A percentile compares a stretch with the other conserved stretches of the same genome.
phyloP scores from a whole-genome alignment of 2,797 vertebrate species.

The Acanthornis magna region DNA sequence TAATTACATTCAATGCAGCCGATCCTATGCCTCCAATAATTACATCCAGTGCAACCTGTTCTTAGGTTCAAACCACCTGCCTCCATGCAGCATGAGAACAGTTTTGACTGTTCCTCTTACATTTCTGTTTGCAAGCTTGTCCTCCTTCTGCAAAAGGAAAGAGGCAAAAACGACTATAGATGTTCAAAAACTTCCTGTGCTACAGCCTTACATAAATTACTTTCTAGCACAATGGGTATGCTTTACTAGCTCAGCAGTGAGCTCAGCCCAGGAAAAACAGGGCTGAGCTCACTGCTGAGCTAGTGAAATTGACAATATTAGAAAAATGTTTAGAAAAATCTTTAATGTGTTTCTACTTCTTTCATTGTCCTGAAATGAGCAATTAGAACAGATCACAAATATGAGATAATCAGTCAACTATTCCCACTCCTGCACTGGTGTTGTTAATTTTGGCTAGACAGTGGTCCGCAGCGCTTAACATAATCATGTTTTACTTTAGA shows the following conservation, averaged over 20 bases:
- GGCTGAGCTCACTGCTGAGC: not conserved
- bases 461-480: not conserved
- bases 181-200: not conserved
- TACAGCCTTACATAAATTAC: not conserved
- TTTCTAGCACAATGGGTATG: not conserved
- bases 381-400: not conserved
- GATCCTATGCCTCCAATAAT: not conserved
- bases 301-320: not conserved
- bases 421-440: not conserved
- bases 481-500: not conserved
- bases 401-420: not conserved
- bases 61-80: not conserved
- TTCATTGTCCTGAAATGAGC: not conserved
- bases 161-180: not conserved
- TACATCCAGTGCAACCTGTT: not conserved
- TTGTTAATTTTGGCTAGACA: not conserved
- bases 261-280: not conserved
- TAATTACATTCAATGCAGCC: not conserved
- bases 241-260: not conserved
- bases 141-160: not conserved
- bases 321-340: not conserved
- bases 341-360: not conserved
- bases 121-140: not conserved
- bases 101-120: not conserved
- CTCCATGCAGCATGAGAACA: not conserved